A percentile compares a stretch with the other conserved stretches of the same genome.
Evolutionary conservation across 2,797 vertebrate genomes (phyloP).

Genomic region (Gallinago nigripennis): DNA sequence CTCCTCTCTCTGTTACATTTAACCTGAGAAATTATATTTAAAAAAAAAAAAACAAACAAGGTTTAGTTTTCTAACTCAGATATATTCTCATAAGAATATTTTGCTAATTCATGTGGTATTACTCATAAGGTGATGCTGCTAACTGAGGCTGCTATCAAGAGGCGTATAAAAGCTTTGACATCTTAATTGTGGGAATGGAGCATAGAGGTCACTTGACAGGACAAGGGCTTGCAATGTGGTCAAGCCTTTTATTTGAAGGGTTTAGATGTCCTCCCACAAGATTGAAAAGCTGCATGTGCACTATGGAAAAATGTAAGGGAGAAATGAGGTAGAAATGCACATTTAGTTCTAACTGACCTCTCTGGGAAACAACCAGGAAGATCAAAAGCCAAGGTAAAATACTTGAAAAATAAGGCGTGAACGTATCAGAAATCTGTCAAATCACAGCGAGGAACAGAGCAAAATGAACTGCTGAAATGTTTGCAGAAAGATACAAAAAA

Average conservation of each 20-base stretch:
- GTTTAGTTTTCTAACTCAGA: background rate
- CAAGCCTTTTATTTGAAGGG: background rate
- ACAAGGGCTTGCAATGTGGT: background rate
- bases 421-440: background rate
- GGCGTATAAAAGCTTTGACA: background rate
- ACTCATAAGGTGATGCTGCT: background rate
- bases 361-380: background rate
- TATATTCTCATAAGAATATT: background rate
- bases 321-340: background rate
- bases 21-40: background rate
- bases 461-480: background rate
- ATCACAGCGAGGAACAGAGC: background rate
- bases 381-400: background rate
- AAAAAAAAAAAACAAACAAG: background rate
- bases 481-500: background rate
- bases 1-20: background rate
- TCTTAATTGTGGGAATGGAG: background rate
- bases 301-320: background rate
- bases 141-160: background rate
- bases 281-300: background rate
- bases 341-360: background rate
- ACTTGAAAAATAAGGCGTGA: background rate
- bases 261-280: background rate
- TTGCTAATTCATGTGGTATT: background rate
- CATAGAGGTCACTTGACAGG: background rate